A percentile compares a stretch with the other conserved stretches of the same genome.
Conservation (phyloP, 92 coral and sea anemone genomes). For the Parazoanthus darwini region DNA sequence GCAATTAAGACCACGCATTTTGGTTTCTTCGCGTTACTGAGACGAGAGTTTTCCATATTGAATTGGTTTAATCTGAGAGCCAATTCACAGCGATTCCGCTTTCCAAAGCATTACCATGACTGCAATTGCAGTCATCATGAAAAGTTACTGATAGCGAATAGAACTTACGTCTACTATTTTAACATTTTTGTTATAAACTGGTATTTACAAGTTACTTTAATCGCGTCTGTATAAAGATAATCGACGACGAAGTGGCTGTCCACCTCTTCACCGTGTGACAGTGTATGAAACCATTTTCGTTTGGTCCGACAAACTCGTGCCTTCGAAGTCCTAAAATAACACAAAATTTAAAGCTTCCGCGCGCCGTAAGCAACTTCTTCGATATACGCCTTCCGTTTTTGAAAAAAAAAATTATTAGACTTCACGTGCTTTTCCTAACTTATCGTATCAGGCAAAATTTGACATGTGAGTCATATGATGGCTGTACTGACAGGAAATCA, state of each 20-base stretch:
- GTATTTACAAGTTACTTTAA: neutral
- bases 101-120: too few relatives aligned
- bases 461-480: neutral
- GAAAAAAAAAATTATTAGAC: neutral
- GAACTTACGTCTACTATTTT: too few relatives aligned
- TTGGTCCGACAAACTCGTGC: neutral
- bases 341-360: constrained; percentile 4
- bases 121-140: neutral
- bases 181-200: neutral
- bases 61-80: neutral
- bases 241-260: neutral
- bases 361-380: neutral
- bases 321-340: neutral
- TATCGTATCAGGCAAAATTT: neutral
- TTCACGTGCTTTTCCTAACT: neutral
- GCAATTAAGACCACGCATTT: neutral
- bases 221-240: neutral
- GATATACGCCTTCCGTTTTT: constrained; percentile 10
- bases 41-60: neutral
- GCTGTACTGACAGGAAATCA: neutral
- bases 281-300: neutral
- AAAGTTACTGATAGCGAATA: neutral
- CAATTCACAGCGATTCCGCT: neutral
- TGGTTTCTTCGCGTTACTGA: neutral
- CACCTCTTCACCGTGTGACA: neutral